Evolutionary conservation across 2,888 invertebrate genomes (phyloP), one percentile per base, ranked within the genome.

Genomic region (Odontocolon sp.): DNA sequence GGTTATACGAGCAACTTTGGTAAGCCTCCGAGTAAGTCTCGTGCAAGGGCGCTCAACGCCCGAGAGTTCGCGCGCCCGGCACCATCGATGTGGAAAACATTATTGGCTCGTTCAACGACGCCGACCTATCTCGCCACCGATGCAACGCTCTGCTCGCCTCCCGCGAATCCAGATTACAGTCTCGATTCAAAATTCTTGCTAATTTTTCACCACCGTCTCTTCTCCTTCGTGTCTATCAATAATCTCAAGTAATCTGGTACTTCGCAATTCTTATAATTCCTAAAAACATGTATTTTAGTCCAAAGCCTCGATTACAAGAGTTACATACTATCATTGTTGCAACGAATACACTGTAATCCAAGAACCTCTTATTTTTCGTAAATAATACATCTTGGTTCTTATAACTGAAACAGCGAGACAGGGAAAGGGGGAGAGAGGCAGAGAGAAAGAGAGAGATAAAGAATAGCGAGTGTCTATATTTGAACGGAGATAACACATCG

Each of bases 21-120:
- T 77, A 78, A 81, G 80, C 61, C 77, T 81, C 50, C 73, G 71
- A 70, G 78, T 82, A 81, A 83, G 74, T 78, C 79, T 54, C 61
- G 47, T 75, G 67, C 73, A 77, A 80, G 81, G 77, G 77, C 77
- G 74, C 74, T 75, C 80, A 68, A 76, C 77, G 80, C 31, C 54
- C 64, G 59, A 42, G 61, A n/a, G n/a, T n/a, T n/a, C 47, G 61
- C 45, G 31, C 9, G 50, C 23, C 18, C 36, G n/a, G 63, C 57
- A 57, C 47, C 69, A 45, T 33, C 69, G 69, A 75, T 64, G 75
- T 59, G 75, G 75, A 75, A 75, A 75, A 75, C 64, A 69, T 75
- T 75, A 75, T 75, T 69, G 69, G 75, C 57, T 64, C 38, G 57
- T 42, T 52, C 61, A 59, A 40, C 64, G 40, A 56, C 42, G 47